Evolutionary conservation across 2,888 invertebrate genomes (phyloP), one percentile per base, ranked within the genome.

Genomic region (Sphinx pinastri): DNA sequence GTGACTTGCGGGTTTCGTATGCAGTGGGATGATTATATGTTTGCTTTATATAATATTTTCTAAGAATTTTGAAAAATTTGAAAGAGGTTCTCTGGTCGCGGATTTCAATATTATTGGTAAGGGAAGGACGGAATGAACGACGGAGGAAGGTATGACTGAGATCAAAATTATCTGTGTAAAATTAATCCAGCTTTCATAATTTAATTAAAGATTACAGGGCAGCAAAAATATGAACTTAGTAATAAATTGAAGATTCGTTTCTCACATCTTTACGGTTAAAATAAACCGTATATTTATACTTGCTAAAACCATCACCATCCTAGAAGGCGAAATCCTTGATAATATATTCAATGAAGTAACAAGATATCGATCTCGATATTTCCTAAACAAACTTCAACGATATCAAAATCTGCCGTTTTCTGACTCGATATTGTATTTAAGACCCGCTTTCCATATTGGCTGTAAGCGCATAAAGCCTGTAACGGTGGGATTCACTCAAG

Each of bases 401-500:
- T 47, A 47, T 47, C 47, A 11, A 60, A 60, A 45, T 59, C 13
- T 16, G 16, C 16, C 63, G 11, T 45, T 47, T 45, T 19, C 60
- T 6, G 63, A 63, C 47, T 63, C 49, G 47, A 63, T 63, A 49
- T 63, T 19, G 19, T 19, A 63, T 63, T 63, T 63, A 19, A 63
- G 49, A 63, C 63, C 63, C 63, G 19, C 60, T 60, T 31, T 60
- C 6, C 47, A 60, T 47, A 63, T 63, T 19, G 63, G 63, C 19
- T 49, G 63, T 63, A 63, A 63, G 63, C 47, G 19, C 63, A 63
- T 63, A 63, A 63, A 47, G 38, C 38, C 38, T 7, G 38, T 38
- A 38, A 38, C 38, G 72, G 71, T 70, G 69, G 68, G 68, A 69
- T 81, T 80, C 75, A 74, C 73, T 72, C 75, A 71, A 76, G 77